Evolutionary conservation across 1,140 invertebrate species (phyloP).

Genomic region (Bilobella aurantiaca): DNA sequence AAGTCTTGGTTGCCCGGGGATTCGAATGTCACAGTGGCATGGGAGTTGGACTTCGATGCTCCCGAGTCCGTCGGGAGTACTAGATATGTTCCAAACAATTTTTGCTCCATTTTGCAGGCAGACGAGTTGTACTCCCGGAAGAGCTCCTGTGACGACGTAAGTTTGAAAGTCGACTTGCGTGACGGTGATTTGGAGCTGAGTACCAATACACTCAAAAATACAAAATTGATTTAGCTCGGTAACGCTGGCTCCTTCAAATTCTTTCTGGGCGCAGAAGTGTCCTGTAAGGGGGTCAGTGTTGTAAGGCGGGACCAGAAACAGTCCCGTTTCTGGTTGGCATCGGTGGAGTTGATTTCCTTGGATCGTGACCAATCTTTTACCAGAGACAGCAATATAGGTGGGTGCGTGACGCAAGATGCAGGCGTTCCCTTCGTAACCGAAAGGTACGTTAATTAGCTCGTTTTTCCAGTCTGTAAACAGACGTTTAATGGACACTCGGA

Average conservation of each 20-base stretch:
- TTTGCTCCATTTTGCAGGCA: too few species aligned
- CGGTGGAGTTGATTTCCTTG: not conserved
- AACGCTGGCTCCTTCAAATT: not conserved
- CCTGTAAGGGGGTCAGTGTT: not conserved
- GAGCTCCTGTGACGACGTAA: not conserved
- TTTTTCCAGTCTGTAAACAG: not conserved
- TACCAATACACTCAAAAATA: not conserved
- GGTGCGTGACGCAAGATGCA: not conserved
- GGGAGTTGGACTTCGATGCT: not conserved
- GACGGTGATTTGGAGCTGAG: too few species aligned
- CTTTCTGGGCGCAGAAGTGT: not conserved
- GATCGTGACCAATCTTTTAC: not conserved
- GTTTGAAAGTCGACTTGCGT: not conserved
- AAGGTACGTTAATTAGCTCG: not conserved
- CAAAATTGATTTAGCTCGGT: not conserved
- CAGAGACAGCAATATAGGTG: not conserved
- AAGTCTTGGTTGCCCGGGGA: not conserved
- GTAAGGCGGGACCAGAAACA: not conserved
- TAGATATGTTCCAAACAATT: too few species aligned
- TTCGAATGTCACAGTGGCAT: not conserved
- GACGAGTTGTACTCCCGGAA: not conserved
- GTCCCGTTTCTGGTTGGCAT: not conserved
- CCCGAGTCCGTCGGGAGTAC: not conserved
- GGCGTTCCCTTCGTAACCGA: not conserved
- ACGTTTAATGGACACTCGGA: not conserved